Evolutionary conservation across 1,140 invertebrate genomes (phyloP), one percentile per base, ranked within the genome.

Genomic region (Heliconius nattereri): DNA sequence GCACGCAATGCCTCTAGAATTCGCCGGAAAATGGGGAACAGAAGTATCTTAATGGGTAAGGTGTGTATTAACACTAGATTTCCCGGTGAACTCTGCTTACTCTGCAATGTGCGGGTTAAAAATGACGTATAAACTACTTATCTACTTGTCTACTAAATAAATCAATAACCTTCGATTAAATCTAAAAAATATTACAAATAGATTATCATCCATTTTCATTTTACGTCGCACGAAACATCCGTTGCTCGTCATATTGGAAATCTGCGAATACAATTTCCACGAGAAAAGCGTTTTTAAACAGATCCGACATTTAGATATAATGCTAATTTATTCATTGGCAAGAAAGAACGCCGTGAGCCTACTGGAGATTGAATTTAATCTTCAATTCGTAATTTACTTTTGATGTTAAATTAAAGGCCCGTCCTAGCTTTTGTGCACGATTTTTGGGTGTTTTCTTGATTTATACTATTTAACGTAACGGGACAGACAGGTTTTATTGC

Each of bases 311-410:
- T 92, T 87, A 90, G 91, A 92, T 92, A 91, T 90, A 92, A 92
- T 92, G 91, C 89, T 89, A 92, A 92, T 92, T 91, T 92, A 92
- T 92, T 92, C 90, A 92, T 92, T 92, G 91, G 85, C 86, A 85
- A 87, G 83, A 87, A 88, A 88, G 86, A 89, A 86, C 78, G 84
- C 83, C 85, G 86, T 88, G 86, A 90, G 87, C 89, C 87, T 87
- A 87, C 86, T 86, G 85, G 79, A 85, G 81, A 89, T 90, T 88
- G 85, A 90, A 91, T 91, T 92, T 89, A 89, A 91, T 90, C 85
- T 88, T 85, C 84, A 85, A 73, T 81, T 85, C 70, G 85, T 87
- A 90, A 89, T 89, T 91, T 90, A 87, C 86, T 90, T 92, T 90
- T 89, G 85, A 88, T 89, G 83, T 86, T 81, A 85, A 85, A 89